Evolutionary conservation across 1,140 invertebrate genomes (phyloP).

Genomic region (Nephila pilipes): DNA sequence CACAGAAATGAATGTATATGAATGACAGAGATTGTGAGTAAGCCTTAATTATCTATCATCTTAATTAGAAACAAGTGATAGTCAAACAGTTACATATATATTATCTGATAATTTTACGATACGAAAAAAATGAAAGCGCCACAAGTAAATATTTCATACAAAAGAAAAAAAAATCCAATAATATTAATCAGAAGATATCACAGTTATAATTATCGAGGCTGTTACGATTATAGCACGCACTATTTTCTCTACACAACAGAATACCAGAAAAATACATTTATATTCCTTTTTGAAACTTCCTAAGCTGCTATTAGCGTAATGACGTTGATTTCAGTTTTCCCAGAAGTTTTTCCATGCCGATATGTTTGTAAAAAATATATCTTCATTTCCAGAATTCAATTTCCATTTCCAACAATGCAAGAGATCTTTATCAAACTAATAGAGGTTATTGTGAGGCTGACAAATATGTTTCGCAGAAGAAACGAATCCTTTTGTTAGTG

Average conservation of each 20-base stretch:
- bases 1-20: too few relatives aligned
- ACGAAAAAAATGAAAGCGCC: too few relatives aligned
- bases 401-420: background rate
- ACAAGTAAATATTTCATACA: too few relatives aligned
- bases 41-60: too few relatives aligned
- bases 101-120: too few relatives aligned
- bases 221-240: background rate
- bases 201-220: background rate
- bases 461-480: background rate
- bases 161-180: too few relatives aligned
- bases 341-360: background rate
- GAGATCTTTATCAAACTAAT: constrained; percentile 7
- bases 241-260: background rate
- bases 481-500: background rate
- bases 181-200: background rate
- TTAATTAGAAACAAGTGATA: too few relatives aligned
- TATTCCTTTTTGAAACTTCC: background rate
- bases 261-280: background rate
- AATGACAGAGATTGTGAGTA: too few relatives aligned
- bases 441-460: background rate
- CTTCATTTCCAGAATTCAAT: background rate
- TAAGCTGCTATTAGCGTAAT: background rate
- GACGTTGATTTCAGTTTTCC: background rate
- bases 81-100: too few relatives aligned
- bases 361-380: background rate